Evolutionary conservation across 2,113 vertebrate species (phyloP).

Genomic region (human): DNA sequence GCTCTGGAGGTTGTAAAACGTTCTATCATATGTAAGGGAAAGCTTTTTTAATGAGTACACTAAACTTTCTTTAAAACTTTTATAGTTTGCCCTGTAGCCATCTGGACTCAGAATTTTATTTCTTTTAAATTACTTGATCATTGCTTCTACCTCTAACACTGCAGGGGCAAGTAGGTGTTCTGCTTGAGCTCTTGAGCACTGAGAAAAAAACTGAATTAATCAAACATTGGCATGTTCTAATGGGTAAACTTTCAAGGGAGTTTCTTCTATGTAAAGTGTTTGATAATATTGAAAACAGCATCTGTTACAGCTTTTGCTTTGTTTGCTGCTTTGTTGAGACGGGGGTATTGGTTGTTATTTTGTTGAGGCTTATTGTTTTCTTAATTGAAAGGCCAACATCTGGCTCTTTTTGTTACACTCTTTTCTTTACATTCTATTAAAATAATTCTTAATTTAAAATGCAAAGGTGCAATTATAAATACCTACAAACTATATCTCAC

Average conservation of each 20-base stretch:
- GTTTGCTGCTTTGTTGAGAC: neutral
- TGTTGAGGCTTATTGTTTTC: neutral
- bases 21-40: neutral
- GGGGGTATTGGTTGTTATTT: neutral
- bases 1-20: constrained; percentile 15
- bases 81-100: neutral
- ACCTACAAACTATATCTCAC: neutral
- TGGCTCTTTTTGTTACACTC: neutral
- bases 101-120: constrained; percentile 41
- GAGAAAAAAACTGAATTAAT: constrained; percentile 62
- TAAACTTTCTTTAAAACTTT: constrained; percentile 50
- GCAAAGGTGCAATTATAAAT: neutral
- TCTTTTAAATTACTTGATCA: constrained; percentile 49
- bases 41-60: constrained; percentile 5
- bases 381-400: constrained; percentile 52
- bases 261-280: neutral
- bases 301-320: constrained; percentile 36
- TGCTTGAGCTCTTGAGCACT: constrained; percentile 9
- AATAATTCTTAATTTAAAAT: constrained; percentile 41
- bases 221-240: constrained; percentile 55
- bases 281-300: constrained; percentile 33
- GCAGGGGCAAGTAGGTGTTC: constrained; percentile 37
- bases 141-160: constrained; percentile 27
- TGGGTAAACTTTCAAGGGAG: constrained; percentile 56
- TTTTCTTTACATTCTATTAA: neutral